These are phyloP conservation scores for Leptinotarsa rubiginosa DNA, from an alignment of 2,888 invertebrate species.

Conservation along the genomic window DNA sequence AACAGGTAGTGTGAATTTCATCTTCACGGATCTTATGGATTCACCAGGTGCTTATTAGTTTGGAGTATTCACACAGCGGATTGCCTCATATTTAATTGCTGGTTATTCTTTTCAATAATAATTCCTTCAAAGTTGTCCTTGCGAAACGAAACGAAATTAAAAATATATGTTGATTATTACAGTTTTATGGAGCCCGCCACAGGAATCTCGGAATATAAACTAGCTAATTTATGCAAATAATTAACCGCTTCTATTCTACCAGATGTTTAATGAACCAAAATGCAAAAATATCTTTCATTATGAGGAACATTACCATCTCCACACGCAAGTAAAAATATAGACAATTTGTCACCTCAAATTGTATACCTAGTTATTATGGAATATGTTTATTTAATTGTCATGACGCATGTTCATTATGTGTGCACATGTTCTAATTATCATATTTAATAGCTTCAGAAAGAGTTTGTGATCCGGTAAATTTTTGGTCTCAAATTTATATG, in stretches of 20 bases:
- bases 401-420: no score
- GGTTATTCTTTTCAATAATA: slow-evolving; percentile 6
- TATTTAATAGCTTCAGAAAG: no score
- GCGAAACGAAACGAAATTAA: slow-evolving; percentile 7
- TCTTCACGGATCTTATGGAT: slow-evolving; percentile 22
- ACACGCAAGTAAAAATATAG: no score
- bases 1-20: slow-evolving; percentile 21
- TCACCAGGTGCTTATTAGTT: slow-evolving; percentile 21
- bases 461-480: no score
- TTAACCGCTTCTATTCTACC: background rate
- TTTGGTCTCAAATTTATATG: no score
- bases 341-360: no score
- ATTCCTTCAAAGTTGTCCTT: slow-evolving; percentile 13
- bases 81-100: slow-evolving; percentile 12
- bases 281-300: background rate
- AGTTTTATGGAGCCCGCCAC: background rate
- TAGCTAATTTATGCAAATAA: background rate
- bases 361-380: no score
- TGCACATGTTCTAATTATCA: no score
- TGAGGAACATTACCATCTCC: no score
- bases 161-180: background rate
- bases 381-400: no score
- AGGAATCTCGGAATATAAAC: background rate
- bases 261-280: background rate
- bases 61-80: background rate